Evolutionary conservation across 2,113 vertebrate genomes (phyloP).

Genomic region (Labeo catla): DNA sequence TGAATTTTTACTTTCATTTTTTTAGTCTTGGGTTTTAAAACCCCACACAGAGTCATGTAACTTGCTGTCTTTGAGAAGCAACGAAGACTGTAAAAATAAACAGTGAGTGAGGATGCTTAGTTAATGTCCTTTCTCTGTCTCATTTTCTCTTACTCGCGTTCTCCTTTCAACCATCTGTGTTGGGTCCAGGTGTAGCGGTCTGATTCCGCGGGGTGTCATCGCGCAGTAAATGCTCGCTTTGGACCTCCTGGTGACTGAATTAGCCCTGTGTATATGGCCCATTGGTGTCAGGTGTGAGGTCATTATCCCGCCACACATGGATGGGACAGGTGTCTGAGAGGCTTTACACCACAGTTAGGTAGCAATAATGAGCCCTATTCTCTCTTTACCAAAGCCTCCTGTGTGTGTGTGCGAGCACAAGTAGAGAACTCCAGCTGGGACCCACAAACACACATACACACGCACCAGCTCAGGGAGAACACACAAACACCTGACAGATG

Average conservation of each 20-base stretch:
- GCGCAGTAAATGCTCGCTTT: slow-evolving; percentile 72
- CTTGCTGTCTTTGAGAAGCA: not conserved
- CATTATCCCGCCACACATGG: slow-evolving; percentile 83
- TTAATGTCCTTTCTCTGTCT: slow-evolving; percentile 9
- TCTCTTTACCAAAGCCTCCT: slow-evolving; percentile 78
- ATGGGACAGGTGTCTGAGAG: slow-evolving; percentile 87
- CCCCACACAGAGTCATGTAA: not conserved
- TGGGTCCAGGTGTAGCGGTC: slow-evolving; percentile 74
- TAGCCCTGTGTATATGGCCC: slow-evolving; percentile 79
- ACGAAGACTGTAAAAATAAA: slow-evolving; percentile 8
- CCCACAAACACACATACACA: slow-evolving; percentile 76
- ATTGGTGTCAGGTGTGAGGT: slow-evolving; percentile 94
- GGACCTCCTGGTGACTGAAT: slow-evolving; percentile 86
- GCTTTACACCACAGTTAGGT: slow-evolving; percentile 94
- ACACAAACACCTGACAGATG: slow-evolving; percentile 91
- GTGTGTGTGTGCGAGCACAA: slow-evolving; percentile 48
- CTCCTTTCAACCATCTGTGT: slow-evolving; percentile 37
- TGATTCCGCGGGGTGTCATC: slow-evolving; percentile 69
- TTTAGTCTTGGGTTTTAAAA: not conserved
- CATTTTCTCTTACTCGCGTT: not conserved
- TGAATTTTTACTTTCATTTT: not conserved
- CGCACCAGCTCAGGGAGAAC: slow-evolving; percentile 87
- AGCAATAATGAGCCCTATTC: slow-evolving; percentile 83
- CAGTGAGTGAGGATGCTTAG: slow-evolving; percentile 39
- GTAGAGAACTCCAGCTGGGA: slow-evolving; percentile 87